Percentiles rank a stretch among this genome's conserved stretches.
Conservation (phyloP, 2,113 vertebrate species). For the Hemibagrus wyckioides region DNA sequence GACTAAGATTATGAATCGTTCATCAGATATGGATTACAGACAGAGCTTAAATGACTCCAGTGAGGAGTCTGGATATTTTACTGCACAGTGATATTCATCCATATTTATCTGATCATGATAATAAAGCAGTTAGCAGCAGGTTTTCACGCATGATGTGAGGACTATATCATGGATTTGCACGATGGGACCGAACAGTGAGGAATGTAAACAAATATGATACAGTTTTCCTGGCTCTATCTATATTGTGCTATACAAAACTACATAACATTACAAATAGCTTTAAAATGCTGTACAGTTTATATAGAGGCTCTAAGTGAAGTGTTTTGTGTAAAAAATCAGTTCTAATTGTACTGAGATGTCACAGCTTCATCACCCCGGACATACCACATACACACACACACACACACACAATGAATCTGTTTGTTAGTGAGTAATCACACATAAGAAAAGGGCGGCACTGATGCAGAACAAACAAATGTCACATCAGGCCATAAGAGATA, state of each 20-base stretch:
- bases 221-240: too few relatives aligned
- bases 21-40: neutral
- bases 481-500: neutral
- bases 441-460: neutral
- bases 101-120: neutral
- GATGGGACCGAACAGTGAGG: neutral
- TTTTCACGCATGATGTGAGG: too few relatives aligned
- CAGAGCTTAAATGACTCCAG: neutral
- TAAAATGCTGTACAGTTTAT: neutral
- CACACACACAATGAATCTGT: conserved; percentile 26
- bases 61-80: neutral
- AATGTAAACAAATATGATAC: neutral
- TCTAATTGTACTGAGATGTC: neutral
- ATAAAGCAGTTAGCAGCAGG: too few relatives aligned
- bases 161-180: neutral
- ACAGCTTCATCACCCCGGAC: conserved; percentile 20
- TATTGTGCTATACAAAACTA: neutral
- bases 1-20: neutral
- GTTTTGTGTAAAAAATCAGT: neutral
- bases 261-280: neutral
- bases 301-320: neutral
- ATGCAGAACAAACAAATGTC: neutral
- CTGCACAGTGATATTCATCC: neutral
- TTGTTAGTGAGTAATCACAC: conserved; percentile 37
- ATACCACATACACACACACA: conserved; percentile 12